Percentiles rank a stretch among this genome's conserved stretches.
phyloP scores from a whole-genome alignment of 2,797 vertebrate genomes.

The Morus bassanus region DNA sequence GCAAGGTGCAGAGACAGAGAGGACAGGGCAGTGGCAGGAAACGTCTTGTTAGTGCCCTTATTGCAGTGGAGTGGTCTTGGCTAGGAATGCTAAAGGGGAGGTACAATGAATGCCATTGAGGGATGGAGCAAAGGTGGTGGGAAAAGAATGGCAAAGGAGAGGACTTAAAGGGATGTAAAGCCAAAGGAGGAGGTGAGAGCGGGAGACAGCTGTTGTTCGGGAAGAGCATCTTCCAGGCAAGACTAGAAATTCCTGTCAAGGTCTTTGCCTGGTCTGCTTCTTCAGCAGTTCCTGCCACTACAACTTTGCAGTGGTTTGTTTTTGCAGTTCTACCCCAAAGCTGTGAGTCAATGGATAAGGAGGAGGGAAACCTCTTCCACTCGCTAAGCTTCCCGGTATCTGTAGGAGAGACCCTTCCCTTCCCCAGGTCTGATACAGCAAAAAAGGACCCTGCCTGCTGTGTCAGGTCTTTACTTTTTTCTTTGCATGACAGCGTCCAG shows the following conservation, averaged over 20 bases:
- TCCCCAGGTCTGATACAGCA: background rate
- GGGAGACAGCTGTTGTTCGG: background rate
- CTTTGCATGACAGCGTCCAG: fast-evolving
- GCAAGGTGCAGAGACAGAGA: background rate
- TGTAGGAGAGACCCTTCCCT: background rate
- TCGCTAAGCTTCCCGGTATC: background rate
- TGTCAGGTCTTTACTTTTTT: background rate
- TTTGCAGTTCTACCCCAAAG: background rate
- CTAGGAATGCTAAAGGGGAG: background rate
- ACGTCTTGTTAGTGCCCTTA: background rate
- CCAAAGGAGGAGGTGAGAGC: background rate
- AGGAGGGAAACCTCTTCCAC: background rate
- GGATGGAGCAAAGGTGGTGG: background rate
- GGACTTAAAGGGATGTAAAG: background rate
- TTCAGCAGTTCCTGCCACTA: background rate
- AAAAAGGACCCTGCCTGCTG: background rate
- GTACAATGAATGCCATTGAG: background rate
- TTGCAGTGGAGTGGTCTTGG: background rate
- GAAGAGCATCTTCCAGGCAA: background rate
- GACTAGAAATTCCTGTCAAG: background rate
- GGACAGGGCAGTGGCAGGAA: background rate
- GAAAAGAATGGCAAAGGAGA: background rate
- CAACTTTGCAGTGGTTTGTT: background rate
- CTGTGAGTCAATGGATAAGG: background rate
- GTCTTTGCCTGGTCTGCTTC: background rate